A percentile compares a stretch with the other conserved stretches of the same genome.
phyloP scores from a whole-genome alignment of 37 sponge, comb jelly and placozoan species.

The Bolinopsis microptera region DNA sequence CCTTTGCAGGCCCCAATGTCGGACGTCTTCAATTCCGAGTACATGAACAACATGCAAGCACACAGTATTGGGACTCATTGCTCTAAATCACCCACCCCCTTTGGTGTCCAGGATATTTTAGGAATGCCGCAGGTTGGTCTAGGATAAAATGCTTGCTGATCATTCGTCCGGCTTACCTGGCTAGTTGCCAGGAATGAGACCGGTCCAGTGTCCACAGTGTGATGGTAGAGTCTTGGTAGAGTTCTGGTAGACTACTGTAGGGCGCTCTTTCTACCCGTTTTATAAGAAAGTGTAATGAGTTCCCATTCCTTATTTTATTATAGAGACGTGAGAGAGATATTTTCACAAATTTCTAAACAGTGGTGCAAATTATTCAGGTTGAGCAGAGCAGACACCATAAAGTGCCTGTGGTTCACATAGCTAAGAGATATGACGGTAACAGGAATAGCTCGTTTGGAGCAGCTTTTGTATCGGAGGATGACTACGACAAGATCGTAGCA shows the following conservation, averaged over 20 bases:
- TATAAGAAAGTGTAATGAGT: not conserved
- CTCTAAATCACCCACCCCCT: slow-evolving; percentile 59
- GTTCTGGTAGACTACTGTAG: not conserved
- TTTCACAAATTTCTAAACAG: no score
- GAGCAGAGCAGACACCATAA: slow-evolving; percentile 35
- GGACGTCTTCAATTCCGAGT: not conserved
- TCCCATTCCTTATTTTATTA: not conserved
- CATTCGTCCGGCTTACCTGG: not conserved
- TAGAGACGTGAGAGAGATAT: not conserved
- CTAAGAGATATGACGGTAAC: slow-evolving; percentile 61
- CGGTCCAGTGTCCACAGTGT: not conserved
- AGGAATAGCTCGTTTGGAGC: slow-evolving; percentile 62
- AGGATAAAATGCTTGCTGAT: not conserved
- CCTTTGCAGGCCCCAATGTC: not conserved
- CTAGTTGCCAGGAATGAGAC: not conserved
- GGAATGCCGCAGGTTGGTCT: slow-evolving; percentile 65
- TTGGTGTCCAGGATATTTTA: slow-evolving; percentile 58
- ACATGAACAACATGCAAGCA: not conserved
- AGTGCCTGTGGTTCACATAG: slow-evolving; percentile 62
- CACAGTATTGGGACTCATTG: not conserved
- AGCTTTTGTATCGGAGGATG: slow-evolving; percentile 49
- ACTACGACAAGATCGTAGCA: slow-evolving; percentile 57
- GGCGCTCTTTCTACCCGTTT: not conserved
- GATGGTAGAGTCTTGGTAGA: not conserved
- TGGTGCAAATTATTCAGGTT: no score